These are phyloP conservation scores for Poeciliopsis presidionis DNA, from an alignment of 2,797 vertebrate genomes.

Conservation along the genomic window DNA sequence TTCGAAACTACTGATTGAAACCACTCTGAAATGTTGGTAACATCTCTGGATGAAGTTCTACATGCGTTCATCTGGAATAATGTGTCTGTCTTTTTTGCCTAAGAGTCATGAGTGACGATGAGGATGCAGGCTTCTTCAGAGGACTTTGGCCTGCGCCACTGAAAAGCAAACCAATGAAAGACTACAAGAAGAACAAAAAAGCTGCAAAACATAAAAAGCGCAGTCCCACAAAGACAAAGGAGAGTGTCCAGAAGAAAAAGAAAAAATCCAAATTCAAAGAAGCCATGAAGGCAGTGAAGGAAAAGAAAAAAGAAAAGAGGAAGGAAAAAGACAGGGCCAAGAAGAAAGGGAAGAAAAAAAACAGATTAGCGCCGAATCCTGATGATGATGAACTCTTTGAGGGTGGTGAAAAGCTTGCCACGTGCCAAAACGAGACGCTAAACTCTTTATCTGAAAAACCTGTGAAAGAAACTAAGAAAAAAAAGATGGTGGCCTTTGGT, in stretches of 20 bases:
- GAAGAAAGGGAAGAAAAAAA: conserved; percentile 54
- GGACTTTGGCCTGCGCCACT: conserved; percentile 13
- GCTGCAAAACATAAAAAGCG: conserved; percentile 5
- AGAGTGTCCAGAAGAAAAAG: conserved; percentile 28
- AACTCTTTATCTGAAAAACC: neutral
- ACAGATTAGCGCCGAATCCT: neutral
- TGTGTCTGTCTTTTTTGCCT: neutral
- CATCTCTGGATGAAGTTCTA: too few species aligned
- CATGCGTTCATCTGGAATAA: neutral
- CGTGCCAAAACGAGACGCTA: neutral
- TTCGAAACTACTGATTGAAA: neutral
- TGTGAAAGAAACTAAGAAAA: conserved; percentile 48
- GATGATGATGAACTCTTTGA: neutral
- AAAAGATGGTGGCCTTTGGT: conserved; percentile 75
- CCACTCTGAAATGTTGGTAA: neutral
- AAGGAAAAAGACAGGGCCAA: conserved; percentile 45
- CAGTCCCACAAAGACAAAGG: neutral
- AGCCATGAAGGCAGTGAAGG: conserved; percentile 19
- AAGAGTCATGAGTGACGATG: conserved; percentile 51
- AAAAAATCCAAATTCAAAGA: conserved; percentile 39
- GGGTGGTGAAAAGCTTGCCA: fast-evolving
- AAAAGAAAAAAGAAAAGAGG: conserved; percentile 53
- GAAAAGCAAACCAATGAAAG: conserved; percentile 58
- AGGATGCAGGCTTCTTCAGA: conserved; percentile 27
- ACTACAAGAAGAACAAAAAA: conserved; percentile 57